Evolutionary conservation across 2,888 invertebrate genomes (phyloP).

Genomic region (Heteromurus nitidus): DNA sequence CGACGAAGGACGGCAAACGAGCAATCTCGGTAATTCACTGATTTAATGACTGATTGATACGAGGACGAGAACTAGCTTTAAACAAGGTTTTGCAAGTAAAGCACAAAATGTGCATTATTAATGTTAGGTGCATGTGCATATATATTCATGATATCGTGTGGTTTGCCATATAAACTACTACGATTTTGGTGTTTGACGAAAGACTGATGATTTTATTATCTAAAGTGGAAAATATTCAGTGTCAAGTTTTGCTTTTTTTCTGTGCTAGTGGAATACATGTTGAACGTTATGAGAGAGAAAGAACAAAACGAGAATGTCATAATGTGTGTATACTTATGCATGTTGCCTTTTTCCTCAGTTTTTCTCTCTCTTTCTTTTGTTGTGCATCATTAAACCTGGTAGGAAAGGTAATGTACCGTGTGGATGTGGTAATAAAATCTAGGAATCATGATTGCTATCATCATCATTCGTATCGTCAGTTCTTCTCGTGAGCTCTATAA

Average conservation of each 20-base stretch:
- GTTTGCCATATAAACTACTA: too few relatives aligned
- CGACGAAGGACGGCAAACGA: slow-evolving; percentile 20
- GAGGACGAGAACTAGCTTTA: slow-evolving; percentile 35
- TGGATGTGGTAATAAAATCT: slow-evolving; percentile 60
- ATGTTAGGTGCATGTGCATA: slow-evolving; percentile 1
- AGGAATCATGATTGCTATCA: slow-evolving; percentile 57
- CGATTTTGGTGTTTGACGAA: slow-evolving; percentile 38
- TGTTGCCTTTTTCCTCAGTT: background rate
- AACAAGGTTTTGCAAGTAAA: slow-evolving; percentile 29
- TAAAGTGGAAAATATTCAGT: slow-evolving; percentile 39
- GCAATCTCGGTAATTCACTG: slow-evolving; percentile 11
- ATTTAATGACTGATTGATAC: slow-evolving; percentile 54
- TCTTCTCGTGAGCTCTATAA: too few relatives aligned
- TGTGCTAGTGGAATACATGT: slow-evolving; percentile 15
- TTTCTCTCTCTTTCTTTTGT: slow-evolving; percentile 13
- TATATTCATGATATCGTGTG: slow-evolving; percentile 7
- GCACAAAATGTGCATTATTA: slow-evolving; percentile 31
- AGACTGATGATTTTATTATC: slow-evolving; percentile 61
- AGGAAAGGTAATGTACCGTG: slow-evolving; percentile 58
- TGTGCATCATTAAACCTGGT: slow-evolving; percentile 55
- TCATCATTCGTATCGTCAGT: slow-evolving; percentile 19
- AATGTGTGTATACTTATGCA: too few relatives aligned
- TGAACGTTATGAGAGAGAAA: background rate
- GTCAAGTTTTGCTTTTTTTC: slow-evolving; percentile 57
- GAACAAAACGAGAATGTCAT: background rate